phyloP scores from a whole-genome alignment of 2,113 vertebrate species.

The Ailurus styani region DNA sequence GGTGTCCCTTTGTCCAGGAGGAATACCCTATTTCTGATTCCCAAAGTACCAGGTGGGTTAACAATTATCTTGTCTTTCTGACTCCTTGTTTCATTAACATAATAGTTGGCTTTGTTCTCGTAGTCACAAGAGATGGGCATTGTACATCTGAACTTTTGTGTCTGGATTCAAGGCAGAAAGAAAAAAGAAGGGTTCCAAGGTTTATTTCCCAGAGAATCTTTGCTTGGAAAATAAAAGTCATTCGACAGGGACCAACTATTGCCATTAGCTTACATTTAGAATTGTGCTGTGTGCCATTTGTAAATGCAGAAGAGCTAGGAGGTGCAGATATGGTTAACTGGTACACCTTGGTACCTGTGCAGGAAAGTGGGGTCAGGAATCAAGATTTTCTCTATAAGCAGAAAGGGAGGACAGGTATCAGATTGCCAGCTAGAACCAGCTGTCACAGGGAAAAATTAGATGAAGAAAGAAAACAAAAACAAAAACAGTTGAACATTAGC shows the following conservation, averaged over 20 bases:
- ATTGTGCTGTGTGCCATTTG: background rate
- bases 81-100: background rate
- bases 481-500: background rate
- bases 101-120: background rate
- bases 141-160: background rate
- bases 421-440: background rate
- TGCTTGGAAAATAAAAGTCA: background rate
- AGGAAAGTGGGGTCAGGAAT: background rate
- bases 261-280: background rate
- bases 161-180: background rate
- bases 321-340: background rate
- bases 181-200: background rate
- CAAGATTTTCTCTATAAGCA: background rate
- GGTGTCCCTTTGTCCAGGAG: background rate
- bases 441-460: background rate
- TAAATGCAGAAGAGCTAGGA: background rate
- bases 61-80: background rate
- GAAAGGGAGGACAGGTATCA: background rate
- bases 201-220: background rate
- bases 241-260: background rate
- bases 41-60: background rate
- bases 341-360: background rate
- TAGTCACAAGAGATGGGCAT: background rate
- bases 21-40: background rate
- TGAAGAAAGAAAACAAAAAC: background rate